Evolutionary conservation across 64 coral and sea anemone species (phyloP).

Genomic region (Actinia equina): DNA sequence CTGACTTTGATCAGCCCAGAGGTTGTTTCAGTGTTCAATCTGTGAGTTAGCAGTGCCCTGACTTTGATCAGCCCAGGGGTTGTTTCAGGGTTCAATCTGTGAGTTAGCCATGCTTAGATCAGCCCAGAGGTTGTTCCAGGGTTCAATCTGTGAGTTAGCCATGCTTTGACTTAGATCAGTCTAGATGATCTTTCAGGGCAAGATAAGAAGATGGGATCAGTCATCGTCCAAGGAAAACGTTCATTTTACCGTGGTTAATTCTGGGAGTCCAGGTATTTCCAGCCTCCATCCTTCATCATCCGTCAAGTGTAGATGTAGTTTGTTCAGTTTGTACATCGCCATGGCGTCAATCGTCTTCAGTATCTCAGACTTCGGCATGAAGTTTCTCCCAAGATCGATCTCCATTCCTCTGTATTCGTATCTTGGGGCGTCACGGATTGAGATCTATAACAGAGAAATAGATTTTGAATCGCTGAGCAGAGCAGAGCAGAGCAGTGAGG

Average conservation of each 20-base stretch:
- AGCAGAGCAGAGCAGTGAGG: too few species aligned
- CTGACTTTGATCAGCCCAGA: too few species aligned
- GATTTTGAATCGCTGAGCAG: neutral
- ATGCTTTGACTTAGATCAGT: too few species aligned
- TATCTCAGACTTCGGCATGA: constrained; percentile 65
- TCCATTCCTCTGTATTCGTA: constrained; percentile 78
- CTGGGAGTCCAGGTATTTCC: constrained; percentile 77
- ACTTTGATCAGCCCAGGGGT: too few species aligned
- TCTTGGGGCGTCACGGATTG: constrained; percentile 67
- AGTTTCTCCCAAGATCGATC: constrained; percentile 77
- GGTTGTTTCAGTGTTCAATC: too few species aligned
- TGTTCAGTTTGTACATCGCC: constrained; percentile 80
- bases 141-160: too few species aligned
- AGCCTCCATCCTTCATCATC: constrained; percentile 87
- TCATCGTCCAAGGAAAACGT: neutral
- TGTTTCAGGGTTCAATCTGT: too few species aligned
- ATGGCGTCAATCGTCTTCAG: constrained; percentile 68
- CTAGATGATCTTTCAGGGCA: too few species aligned
- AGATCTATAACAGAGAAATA: constrained; percentile 6
- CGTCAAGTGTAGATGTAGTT: constrained; percentile 77
- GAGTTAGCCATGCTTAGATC: too few species aligned
- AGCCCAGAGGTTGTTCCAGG: too few species aligned
- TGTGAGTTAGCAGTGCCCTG: too few species aligned
- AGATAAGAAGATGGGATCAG: neutral
- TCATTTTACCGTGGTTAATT: constrained; percentile 51